Evolutionary conservation across 2,113 vertebrate genomes (phyloP).

Genomic region (Plotosus lineatus): DNA sequence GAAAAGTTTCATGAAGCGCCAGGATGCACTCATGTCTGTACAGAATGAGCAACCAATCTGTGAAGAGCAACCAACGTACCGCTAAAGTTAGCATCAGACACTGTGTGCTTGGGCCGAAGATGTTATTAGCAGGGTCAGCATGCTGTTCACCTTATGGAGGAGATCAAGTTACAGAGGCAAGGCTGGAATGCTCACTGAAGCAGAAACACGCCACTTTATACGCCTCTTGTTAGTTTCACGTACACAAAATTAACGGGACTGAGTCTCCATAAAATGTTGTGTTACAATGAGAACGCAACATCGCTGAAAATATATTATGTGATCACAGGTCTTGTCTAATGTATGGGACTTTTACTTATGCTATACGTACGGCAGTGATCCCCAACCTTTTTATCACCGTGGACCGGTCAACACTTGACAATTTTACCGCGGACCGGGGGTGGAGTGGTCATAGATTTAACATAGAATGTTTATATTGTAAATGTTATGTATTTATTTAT

Average conservation of each 20-base stretch:
- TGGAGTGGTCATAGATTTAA: too few species aligned
- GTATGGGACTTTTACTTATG: background rate
- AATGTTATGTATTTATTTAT: too few species aligned
- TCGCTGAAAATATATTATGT: background rate
- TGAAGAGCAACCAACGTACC: constrained; percentile 4
- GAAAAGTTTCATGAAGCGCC: background rate
- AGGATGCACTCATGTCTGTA: constrained; percentile 11
- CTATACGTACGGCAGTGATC: too few species aligned
- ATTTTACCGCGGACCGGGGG: too few species aligned
- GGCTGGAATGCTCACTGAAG: background rate
- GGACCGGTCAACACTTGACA: too few species aligned
- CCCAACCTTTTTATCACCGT: too few species aligned
- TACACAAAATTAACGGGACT: background rate
- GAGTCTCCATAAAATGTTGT: background rate
- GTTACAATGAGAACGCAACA: background rate
- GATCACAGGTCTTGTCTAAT: background rate
- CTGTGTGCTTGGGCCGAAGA: constrained; percentile 50
- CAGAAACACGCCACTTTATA: background rate
- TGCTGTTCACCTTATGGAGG: constrained; percentile 54
- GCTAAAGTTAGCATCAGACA: constrained; percentile 66
- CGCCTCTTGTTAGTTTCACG: background rate
- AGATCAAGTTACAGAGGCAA: constrained; percentile 58
- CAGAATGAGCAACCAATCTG: constrained; percentile 3
- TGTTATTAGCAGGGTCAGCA: constrained; percentile 55
- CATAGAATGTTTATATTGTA: too few species aligned